phyloP scores from a whole-genome alignment of 2,888 invertebrate species.

The Colostygia pectinataria region DNA sequence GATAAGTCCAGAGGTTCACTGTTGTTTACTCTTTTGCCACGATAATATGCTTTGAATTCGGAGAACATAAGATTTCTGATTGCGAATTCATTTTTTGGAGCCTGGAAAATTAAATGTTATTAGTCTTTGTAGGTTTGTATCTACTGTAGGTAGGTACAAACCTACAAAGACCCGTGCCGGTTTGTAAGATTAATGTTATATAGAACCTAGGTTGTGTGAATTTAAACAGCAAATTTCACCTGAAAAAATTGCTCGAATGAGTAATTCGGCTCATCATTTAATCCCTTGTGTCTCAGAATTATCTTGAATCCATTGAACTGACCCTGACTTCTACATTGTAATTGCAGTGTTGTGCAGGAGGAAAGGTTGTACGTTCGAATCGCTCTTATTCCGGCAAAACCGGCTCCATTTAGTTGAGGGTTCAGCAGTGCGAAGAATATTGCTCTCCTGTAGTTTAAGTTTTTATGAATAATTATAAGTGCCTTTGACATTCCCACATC shows the following conservation, averaged over 20 bases:
- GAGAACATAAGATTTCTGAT: slow-evolving; percentile 76
- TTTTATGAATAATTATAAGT: slow-evolving; percentile 81
- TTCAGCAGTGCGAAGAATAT: slow-evolving; percentile 85
- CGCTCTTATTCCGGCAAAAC: slow-evolving; percentile 85
- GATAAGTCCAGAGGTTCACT: slow-evolving; percentile 82
- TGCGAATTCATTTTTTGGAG: slow-evolving; percentile 79
- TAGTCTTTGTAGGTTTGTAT: neutral
- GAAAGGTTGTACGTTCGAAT: slow-evolving; percentile 74
- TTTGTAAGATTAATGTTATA: too few relatives aligned
- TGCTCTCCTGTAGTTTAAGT: slow-evolving; percentile 82
- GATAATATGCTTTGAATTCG: slow-evolving; percentile 84
- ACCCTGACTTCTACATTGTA: slow-evolving; percentile 84
- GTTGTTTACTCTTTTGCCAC: slow-evolving; percentile 81
- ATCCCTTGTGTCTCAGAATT: slow-evolving; percentile 81
- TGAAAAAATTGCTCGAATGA: slow-evolving; percentile 84
- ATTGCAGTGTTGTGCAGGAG: slow-evolving; percentile 71
- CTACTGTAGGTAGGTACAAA: neutral
- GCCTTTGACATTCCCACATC: slow-evolving; percentile 87
- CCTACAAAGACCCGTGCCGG: neutral
- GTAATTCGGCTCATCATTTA: slow-evolving; percentile 81
- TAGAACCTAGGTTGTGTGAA: neutral
- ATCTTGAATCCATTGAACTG: slow-evolving; percentile 83
- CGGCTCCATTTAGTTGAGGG: slow-evolving; percentile 86
- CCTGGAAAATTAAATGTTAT: slow-evolving; percentile 63
- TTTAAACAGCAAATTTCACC: slow-evolving; percentile 50